Percentiles rank a stretch among this genome's conserved stretches.
These are phyloP conservation scores for Samia ricini DNA, from an alignment of 1,140 invertebrate species.

Conservation along the genomic window DNA sequence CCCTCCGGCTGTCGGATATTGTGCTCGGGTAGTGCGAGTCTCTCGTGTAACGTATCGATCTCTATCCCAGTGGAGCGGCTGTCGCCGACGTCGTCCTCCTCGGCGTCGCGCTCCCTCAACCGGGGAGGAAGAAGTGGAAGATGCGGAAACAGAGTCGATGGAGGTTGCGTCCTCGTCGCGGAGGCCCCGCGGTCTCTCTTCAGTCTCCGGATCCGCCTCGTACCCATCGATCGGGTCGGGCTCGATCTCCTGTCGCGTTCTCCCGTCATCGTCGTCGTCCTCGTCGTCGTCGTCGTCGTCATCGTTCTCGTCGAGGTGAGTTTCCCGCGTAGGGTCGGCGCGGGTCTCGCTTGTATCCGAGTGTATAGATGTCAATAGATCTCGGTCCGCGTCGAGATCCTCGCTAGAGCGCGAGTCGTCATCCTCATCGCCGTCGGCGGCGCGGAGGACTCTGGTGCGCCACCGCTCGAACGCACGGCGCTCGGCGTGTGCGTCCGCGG, in stretches of 20 bases:
- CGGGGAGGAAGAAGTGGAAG: slow-evolving; percentile 33
- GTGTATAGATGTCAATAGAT: not conserved
- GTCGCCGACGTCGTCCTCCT: slow-evolving; percentile 5
- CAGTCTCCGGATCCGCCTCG: slow-evolving; percentile 25
- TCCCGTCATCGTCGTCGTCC: too few relatives aligned
- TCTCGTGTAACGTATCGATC: not conserved
- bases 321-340: too few relatives aligned
- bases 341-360: too few relatives aligned
- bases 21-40: slow-evolving; percentile 3
- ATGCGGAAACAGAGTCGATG: slow-evolving; percentile 32
- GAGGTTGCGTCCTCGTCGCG: slow-evolving; percentile 34
- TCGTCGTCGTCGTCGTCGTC: slow-evolving; percentile 36
- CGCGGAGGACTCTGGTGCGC: slow-evolving; percentile 41
- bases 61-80: not conserved
- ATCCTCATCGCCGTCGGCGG: slow-evolving; percentile 30
- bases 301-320: too few relatives aligned
- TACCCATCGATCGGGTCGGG: slow-evolving; percentile 14
- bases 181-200: slow-evolving; percentile 19
- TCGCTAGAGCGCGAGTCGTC: slow-evolving; percentile 44
- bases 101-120: slow-evolving; percentile 26
- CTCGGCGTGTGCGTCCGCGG: slow-evolving; percentile 38
- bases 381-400: slow-evolving; percentile 30
- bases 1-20: slow-evolving; percentile 12
- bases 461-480: slow-evolving; percentile 48
- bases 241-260: slow-evolving; percentile 12